Evolutionary conservation across 2,113 vertebrate species (phyloP).

Genomic region (Lonchura striata): DNA sequence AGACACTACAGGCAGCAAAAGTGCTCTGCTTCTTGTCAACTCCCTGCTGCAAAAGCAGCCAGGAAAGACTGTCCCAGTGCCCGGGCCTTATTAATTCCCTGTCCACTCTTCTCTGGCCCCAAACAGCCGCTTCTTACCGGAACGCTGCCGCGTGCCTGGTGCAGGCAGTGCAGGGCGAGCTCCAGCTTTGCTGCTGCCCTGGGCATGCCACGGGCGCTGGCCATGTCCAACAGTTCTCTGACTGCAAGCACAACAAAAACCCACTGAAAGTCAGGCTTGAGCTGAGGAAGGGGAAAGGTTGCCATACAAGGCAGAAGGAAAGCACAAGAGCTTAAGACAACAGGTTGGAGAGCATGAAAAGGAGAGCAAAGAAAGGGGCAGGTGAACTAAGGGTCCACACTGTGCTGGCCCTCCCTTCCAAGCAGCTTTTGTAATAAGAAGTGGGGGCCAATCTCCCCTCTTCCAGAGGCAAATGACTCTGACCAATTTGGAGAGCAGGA

Average conservation of each 20-base stretch:
- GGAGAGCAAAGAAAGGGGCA: neutral
- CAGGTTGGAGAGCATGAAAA: neutral
- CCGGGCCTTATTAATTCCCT: neutral
- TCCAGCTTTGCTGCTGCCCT: neutral
- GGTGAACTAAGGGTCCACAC: neutral
- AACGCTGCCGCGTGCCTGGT: neutral
- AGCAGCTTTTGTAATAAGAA: neutral
- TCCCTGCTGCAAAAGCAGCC: neutral
- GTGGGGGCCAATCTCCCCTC: no score
- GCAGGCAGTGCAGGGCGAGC: neutral
- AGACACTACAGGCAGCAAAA: no score
- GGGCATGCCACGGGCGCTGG: neutral
- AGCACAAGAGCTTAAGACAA: neutral
- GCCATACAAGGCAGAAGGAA: neutral
- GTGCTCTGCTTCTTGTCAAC: accelerated
- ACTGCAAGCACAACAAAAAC: neutral
- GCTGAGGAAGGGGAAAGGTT: neutral
- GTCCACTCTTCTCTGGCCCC: neutral
- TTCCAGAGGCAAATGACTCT: neutral
- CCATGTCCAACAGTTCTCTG: neutral
- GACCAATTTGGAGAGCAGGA: neutral
- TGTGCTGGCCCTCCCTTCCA: neutral
- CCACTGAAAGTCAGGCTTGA: neutral
- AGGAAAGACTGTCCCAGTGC: neutral
- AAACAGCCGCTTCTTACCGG: neutral